Base-by-base conservation (phyloP, 2,888 invertebrate species). In the Macrosiphum euphorbiae region DNA sequence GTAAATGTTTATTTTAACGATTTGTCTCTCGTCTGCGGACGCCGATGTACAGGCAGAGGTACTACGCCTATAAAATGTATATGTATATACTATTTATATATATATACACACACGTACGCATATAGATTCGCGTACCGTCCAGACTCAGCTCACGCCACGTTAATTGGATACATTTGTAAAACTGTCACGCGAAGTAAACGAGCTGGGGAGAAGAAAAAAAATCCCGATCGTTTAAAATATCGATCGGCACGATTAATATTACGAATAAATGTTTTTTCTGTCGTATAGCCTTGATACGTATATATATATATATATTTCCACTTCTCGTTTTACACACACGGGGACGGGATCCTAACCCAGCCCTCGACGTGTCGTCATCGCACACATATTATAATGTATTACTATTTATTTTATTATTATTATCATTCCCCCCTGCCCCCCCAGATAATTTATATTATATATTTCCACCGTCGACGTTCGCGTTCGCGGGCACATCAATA, bases 111-210 rank as follows among this genome's bases (percentile, higher is more conserved):
- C 20, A 1, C 20, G 52, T 20, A 52, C 52, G 16, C 16, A 35
- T 84, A 16, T 84, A 35, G n/a, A 16, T 86, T 86, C 78, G 20
- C 35, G 35, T 78, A 35, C 20, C 35, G 78, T 35, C 47, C 26
- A 44, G 86, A 86, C 28, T 86, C 86, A 7, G 44, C 35, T 61
- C 41, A 67, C 35, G 35, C 26, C 13, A 87, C 58, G 85, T 91
- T 86, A 91, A 85, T 86, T 86, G 47, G 86, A 58, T 44, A 61
- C 91, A 58, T 91, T 86, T 91, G 58, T 86, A 91, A 61, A 87
- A 92, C 58, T 87, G 61, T 87, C 92, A 44, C 26, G 41, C 1
- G 35, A n/a, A 84, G 41, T 28, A 47, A 67, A 47, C n/a, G 44
- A 55, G n/a, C 35, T 3, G 0, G 13, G 13, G 28, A 26, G 28